Conservation (phyloP, 1,140 invertebrate genomes). For the Papilio xuthus region DNA sequence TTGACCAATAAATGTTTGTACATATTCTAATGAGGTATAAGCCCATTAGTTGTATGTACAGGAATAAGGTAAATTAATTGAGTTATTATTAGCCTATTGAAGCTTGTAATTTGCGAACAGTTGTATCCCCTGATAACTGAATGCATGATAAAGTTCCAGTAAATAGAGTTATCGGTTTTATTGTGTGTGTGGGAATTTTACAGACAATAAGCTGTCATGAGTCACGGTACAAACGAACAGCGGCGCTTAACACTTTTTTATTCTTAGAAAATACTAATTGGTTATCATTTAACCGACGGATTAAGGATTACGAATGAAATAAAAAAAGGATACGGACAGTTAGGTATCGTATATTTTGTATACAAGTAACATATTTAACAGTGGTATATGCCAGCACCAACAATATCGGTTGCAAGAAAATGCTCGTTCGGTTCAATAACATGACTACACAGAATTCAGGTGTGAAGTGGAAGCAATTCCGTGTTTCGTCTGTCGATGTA, state of each 20-base stretch:
- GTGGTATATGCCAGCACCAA: no score
- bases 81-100: neutral
- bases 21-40: neutral
- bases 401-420: no score
- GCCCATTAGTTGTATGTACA: neutral
- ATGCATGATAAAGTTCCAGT: constrained; percentile 24
- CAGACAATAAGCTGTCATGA: constrained; percentile 10
- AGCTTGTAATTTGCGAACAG: neutral
- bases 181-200: constrained; percentile 17
- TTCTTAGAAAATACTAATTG: constrained; percentile 22
- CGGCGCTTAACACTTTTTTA: constrained; percentile 17
- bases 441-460: no score
- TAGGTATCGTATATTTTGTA: neutral
- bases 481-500: no score
- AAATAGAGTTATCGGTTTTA: constrained; percentile 24
- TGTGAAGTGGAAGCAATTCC: no score
- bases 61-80: neutral
- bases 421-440: no score
- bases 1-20: neutral
- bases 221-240: constrained; percentile 11
- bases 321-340: neutral
- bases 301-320: constrained; percentile 8
- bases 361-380: no score
- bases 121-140: constrained; percentile 15
- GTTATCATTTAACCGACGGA: neutral